phyloP scores from a whole-genome alignment of 2,888 invertebrate species.

The Lydus trimaculatus region DNA sequence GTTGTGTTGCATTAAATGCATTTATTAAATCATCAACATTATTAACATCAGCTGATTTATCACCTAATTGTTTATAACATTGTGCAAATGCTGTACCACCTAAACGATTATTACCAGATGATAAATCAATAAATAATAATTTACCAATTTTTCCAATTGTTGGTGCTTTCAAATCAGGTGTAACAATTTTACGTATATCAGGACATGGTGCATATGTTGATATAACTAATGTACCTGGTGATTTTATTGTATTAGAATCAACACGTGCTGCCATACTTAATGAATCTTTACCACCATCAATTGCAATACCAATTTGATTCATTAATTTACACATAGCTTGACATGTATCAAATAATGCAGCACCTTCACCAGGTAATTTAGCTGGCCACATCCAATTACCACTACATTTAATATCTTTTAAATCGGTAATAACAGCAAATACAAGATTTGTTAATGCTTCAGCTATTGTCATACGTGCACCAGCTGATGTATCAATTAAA shows the following conservation, averaged over 20 bases:
- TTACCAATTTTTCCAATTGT: conserved; percentile 67
- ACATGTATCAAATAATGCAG: conserved; percentile 86
- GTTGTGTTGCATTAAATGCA: conserved; percentile 86
- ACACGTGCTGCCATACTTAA: conserved; percentile 96
- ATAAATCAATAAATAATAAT: conserved; percentile 81
- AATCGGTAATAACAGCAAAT: conserved; percentile 70
- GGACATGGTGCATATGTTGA: conserved; percentile 96
- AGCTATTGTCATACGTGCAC: conserved; percentile 93
- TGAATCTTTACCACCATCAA: conserved; percentile 98
- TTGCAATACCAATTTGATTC: conserved; percentile 82
- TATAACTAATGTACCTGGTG: conserved; percentile 92
- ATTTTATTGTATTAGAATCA: conserved; percentile 71
- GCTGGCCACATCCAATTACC: conserved; percentile 99
- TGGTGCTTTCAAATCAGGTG: conserved; percentile 88
- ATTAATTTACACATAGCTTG: conserved; percentile 87
- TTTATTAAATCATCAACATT: conserved; percentile 70
- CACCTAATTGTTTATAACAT: conserved; percentile 75
- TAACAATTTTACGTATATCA: conserved; percentile 83
- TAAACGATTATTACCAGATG: conserved; percentile 75
- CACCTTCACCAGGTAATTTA: conserved; percentile 92
- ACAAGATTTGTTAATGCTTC: conserved; percentile 94
- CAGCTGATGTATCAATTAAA: conserved; percentile 80
- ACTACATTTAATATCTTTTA: conserved; percentile 94
- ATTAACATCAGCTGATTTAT: conserved; percentile 82
- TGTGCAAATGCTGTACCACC: conserved; percentile 96